Evolutionary conservation across 2,888 invertebrate genomes (phyloP).

Genomic region (Lottia scabra): DNA sequence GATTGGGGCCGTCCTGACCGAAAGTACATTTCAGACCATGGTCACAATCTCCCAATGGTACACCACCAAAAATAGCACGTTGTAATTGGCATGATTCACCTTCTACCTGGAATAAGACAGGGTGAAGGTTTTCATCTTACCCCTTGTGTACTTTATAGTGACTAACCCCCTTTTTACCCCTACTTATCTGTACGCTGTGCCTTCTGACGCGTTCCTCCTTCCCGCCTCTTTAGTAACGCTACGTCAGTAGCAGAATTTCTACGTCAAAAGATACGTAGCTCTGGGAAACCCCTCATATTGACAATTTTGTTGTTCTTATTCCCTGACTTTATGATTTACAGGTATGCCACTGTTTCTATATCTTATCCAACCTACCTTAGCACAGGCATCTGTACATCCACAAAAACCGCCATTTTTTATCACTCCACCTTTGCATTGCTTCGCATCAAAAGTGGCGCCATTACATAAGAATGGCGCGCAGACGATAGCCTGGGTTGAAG

Average conservation of each 20-base stretch:
- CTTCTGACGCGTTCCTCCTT: too few relatives aligned
- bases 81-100: conserved; percentile 35
- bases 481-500: conserved; percentile 30
- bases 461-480: conserved; percentile 40
- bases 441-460: conserved; percentile 19
- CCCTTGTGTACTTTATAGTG: too few relatives aligned
- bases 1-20: conserved; percentile 10
- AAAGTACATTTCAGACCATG: conserved; percentile 37
- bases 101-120: conserved; percentile 28
- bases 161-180: too few relatives aligned
- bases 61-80: conserved; percentile 30
- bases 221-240: too few relatives aligned
- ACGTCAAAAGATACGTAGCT: too few relatives aligned
- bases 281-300: too few relatives aligned
- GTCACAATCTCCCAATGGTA: conserved; percentile 41
- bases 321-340: too few relatives aligned
- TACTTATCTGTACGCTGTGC: too few relatives aligned
- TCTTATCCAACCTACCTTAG: conserved; percentile 38
- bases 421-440: conserved; percentile 45
- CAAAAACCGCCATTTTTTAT: conserved; percentile 53
- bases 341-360: conserved; percentile 17
- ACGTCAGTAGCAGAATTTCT: too few relatives aligned
- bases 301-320: too few relatives aligned
- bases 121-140: conserved; percentile 5
- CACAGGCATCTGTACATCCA: conserved; percentile 51